Evolutionary conservation across 2,888 invertebrate species (phyloP).

Genomic region (Heliconius cydno): DNA sequence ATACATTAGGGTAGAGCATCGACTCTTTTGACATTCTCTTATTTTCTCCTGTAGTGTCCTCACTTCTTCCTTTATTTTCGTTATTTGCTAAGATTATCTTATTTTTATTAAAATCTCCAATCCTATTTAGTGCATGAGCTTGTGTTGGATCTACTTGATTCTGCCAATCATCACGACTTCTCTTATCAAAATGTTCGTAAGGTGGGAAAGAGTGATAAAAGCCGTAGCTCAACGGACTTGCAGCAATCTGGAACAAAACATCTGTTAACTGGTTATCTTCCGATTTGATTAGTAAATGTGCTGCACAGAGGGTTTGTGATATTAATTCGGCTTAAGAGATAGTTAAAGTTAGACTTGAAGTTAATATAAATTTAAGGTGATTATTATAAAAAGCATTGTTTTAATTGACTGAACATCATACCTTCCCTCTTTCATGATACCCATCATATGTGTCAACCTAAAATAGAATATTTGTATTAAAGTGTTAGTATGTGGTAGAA

Average conservation of each 20-base stretch:
- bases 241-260: conserved; percentile 85
- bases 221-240: conserved; percentile 89
- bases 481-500: conserved; percentile 49
- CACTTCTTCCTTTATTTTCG: background rate
- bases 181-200: conserved; percentile 75
- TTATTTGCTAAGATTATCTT: conserved; percentile 47
- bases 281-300: conserved; percentile 64
- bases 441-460: conserved; percentile 77
- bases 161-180: conserved; percentile 68
- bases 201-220: conserved; percentile 85
- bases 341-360: background rate
- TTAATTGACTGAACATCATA: conserved; percentile 55
- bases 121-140: conserved; percentile 49
- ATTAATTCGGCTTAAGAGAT: conserved; percentile 12
- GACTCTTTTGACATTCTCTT: conserved; percentile 48
- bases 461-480: conserved; percentile 67
- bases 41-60: background rate
- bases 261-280: conserved; percentile 77
- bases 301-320: conserved; percentile 56
- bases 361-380: background rate
- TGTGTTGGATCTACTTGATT: conserved; percentile 65
- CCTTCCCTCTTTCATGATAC: conserved; percentile 77
- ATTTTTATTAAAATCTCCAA: conserved; percentile 44
- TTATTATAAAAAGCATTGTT: background rate
- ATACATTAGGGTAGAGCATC: conserved; percentile 65